These are phyloP conservation scores for Brachionus sp. DNA, from an alignment of 1,140 invertebrate species.

Conservation along the genomic window DNA sequence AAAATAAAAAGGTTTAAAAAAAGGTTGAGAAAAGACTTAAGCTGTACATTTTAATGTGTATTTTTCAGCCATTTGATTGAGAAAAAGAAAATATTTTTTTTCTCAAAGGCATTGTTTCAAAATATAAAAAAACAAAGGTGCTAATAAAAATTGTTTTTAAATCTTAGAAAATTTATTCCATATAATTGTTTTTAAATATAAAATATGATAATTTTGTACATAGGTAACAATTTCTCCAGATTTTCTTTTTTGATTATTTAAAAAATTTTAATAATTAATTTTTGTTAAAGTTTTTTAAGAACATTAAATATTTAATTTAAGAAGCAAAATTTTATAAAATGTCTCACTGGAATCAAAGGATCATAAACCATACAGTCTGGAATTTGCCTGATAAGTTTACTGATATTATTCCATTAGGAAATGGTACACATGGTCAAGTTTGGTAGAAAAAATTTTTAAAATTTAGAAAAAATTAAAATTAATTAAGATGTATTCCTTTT, in stretches of 20 bases:
- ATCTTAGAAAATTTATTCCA: no score
- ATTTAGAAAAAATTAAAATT: neutral
- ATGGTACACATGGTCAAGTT: conserved; percentile 15
- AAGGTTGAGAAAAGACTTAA: no score
- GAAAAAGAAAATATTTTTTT: no score
- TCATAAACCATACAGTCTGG: neutral
- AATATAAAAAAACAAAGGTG: no score
- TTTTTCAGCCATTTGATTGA: no score
- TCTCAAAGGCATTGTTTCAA: no score
- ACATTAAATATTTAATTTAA: neutral
- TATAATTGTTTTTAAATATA: neutral
- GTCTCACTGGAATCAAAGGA: neutral
- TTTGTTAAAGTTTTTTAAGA: no score
- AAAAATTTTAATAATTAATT: conserved; percentile 14
- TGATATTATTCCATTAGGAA: neutral
- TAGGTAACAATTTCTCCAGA: neutral
- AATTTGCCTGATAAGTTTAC: neutral
- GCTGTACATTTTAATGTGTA: no score
- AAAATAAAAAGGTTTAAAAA: no score
- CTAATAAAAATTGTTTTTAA: no score
- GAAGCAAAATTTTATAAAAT: neutral
- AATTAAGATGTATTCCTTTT: no score
- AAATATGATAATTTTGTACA: neutral
- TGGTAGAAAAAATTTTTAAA: neutral
- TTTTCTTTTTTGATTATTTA: neutral